phyloP scores from a whole-genome alignment of 2,113 vertebrate genomes.

The Hippocampus mohnikei region DNA sequence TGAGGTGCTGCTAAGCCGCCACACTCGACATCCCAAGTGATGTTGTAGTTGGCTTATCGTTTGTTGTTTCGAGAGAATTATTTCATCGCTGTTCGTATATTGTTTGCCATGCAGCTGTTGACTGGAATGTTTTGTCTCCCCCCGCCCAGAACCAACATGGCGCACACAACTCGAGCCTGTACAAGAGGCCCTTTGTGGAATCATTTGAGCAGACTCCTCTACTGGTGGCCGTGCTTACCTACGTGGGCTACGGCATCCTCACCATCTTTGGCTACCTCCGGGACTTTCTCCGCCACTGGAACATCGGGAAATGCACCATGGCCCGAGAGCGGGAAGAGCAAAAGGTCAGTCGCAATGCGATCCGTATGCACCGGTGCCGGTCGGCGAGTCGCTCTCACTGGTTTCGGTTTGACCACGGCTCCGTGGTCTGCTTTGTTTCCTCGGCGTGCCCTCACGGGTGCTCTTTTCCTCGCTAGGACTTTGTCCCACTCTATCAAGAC shows the following conservation, averaged over 20 bases:
- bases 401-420: background rate
- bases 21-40: conserved; percentile 25
- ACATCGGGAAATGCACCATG: conserved; percentile 90
- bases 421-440: background rate
- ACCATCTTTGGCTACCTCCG: conserved; percentile 95
- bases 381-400: background rate
- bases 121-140: background rate
- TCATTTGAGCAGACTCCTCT: conserved; percentile 93
- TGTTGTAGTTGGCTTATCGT: background rate
- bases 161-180: conserved; percentile 79
- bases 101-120: too few species aligned
- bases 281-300: conserved; percentile 92
- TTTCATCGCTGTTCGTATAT: too few species aligned
- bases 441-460: background rate
- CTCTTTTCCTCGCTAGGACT: conserved; percentile 76
- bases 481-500: conserved; percentile 95
- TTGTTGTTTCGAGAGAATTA: background rate
- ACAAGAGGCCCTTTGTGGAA: conserved; percentile 87
- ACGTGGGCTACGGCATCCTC: conserved; percentile 94
- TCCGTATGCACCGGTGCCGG: background rate
- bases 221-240: conserved; percentile 93
- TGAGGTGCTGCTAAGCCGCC: conserved; percentile 56
- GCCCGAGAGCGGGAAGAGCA: conserved; percentile 91
- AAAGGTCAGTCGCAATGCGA: conserved; percentile 72
- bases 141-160: conserved; percentile 76